Evolutionary conservation across 2,888 invertebrate species (phyloP), one percentile per base, ranked within the genome.

Genomic region (Caenorhabditis uteleia): DNA sequence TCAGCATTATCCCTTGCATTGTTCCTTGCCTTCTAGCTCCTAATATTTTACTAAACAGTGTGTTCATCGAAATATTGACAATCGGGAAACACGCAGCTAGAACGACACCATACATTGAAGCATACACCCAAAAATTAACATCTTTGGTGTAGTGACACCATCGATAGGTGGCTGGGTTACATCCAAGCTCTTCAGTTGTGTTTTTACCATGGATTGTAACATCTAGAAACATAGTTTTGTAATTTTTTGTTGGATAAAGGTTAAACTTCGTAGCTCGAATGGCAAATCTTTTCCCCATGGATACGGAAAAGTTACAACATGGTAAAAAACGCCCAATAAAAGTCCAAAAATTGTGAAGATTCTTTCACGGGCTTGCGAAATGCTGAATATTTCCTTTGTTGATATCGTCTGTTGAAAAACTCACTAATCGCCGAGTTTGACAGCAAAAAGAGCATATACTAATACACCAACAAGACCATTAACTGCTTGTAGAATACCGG

Each of bases 1-100:
- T 71, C 31, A 71, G 39, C 56, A 71, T 67, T 3, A 71, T 57
- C 36, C 71, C 71, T 46, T 71, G 71, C 71, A 71, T 71, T n/a
- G 71, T 71, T 47, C 71, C 71, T 62, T 70, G 70, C 38, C 70
- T 40, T 25, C 70, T 21, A 2, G 67, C 64, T 21, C 71, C 71
- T 8, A 71, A 39, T 36, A 71, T 68, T 33, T 71, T 71, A 57
- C 68, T 68, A 48, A 71, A 71, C 6, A 71, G 42, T 2, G 71
- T 71, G 42, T 68, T 71, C 71, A 71, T 71, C 10, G 66, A 65
- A 26, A 71, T 71, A 36, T 71, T 71, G 16, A 71, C 68, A 25
- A 71, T 71, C 0, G 71, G 71, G 47, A 71, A 71, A 18, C 68
- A 71, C 10, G 71, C 71, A 14, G 66, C 71, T 5, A 71, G 27